Base-by-base conservation (phyloP, 2,888 invertebrate genomes). In the Phragmatobia fuliginosa region DNA sequence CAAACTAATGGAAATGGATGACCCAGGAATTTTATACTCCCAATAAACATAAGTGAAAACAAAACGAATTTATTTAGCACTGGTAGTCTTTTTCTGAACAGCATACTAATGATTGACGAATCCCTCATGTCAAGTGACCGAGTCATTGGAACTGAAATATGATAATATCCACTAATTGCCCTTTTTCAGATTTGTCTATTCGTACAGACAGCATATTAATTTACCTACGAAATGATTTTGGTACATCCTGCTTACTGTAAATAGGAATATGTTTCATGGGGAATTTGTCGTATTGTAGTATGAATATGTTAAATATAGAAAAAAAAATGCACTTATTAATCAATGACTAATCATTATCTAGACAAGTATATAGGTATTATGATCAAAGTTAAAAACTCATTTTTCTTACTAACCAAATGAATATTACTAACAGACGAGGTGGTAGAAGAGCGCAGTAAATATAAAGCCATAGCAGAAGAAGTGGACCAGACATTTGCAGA, bases 381-480 rank as follows among this genome's bases (percentile, higher is more conserved):
- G n/a, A 56, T 28, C 5, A 56, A 56, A 5, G 14, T 28, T 1
- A n/a, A 11, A 14, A 61, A 38, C n/a, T 36, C 14, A 3, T 59
- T 72, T 73, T 49, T 77, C 49, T 65, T 76, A 87, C 84, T 87
- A 88, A 89, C 81, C 78, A 31, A n/a, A 87, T 83, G 88, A 89
- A 90, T 82, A 83, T 89, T 87, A 81, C 82, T 96, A 96, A 82
- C 97, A 98, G 98, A 98, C 95, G 98, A 98, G 91, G 96, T 98
- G 89, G 96, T 97, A 84, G 97, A 97, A 93, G 98, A 98, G 91
- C 99, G 99, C 96, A 98, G 98, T 96, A 98, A 98, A 96, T 99
- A 98, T 97, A 99, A 99, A 96, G 97, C 97, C 82, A 99, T 99
- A 93, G 99, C 99, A 86, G 99, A 99, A 92, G 99, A 99, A 96